Evolutionary conservation across 2,888 invertebrate species (phyloP).

Genomic region (Phlogophora meticulosa): DNA sequence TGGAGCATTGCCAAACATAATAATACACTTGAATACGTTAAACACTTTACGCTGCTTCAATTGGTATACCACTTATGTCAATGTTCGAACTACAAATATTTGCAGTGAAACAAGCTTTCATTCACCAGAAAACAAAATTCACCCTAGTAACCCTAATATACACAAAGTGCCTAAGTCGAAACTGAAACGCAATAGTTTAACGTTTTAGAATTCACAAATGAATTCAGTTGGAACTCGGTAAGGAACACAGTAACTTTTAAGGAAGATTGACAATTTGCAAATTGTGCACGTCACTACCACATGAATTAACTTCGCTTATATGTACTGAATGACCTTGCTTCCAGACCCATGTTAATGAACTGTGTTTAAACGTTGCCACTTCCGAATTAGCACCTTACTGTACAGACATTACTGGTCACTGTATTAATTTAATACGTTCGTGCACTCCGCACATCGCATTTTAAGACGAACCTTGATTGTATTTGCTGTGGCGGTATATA

Average conservation of each 20-base stretch:
- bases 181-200: constrained; percentile 4
- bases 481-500: constrained; percentile 30
- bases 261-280: constrained; percentile 57
- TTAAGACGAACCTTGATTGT: constrained; percentile 44
- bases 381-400: constrained; percentile 78
- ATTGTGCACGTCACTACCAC: constrained; percentile 55
- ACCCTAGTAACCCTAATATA: background rate
- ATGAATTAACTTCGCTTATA: constrained; percentile 49
- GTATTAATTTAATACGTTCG: constrained; percentile 41
- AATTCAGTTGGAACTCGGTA: constrained; percentile 4
- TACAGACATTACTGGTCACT: constrained; percentile 61
- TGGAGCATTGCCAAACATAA: constrained; percentile 58
- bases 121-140: constrained; percentile 8
- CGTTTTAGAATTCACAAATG: constrained; percentile 15
- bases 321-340: constrained; percentile 74
- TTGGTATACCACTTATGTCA: constrained; percentile 48
- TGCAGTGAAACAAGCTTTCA: constrained; percentile 14
- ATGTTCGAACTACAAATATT: constrained; percentile 41
- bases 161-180: background rate
- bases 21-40: constrained; percentile 59
- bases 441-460: constrained; percentile 42
- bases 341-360: constrained; percentile 77
- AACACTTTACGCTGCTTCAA: constrained; percentile 54
- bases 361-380: constrained; percentile 67
- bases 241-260: constrained; percentile 18